Evolutionary conservation across 2,888 invertebrate genomes (phyloP).

Genomic region (Tenthredo amoena): DNA sequence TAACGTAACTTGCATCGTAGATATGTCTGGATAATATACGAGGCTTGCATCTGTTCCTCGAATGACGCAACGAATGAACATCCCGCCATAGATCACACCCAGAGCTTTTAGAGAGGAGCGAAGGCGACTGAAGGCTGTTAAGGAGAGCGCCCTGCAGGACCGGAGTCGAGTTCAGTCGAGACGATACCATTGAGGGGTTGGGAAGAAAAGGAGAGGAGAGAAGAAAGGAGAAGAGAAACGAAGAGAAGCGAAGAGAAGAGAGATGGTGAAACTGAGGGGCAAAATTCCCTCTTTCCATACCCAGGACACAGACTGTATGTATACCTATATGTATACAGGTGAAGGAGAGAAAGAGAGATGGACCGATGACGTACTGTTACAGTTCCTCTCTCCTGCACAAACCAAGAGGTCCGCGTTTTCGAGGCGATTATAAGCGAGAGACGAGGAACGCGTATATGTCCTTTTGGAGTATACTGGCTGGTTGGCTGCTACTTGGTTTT

Average conservation of each 20-base stretch:
- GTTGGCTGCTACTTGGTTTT: conserved; percentile 53
- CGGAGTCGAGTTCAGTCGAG: conserved; percentile 65
- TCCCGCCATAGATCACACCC: conserved; percentile 83
- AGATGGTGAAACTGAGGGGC: conserved; percentile 51
- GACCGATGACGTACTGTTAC: conserved; percentile 75
- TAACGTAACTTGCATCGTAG: neutral
- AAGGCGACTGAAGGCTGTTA: conserved; percentile 79
- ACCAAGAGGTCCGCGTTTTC: conserved; percentile 25
- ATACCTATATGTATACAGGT: conserved; percentile 37
- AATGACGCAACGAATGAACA: conserved; percentile 82
- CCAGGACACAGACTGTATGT: neutral
- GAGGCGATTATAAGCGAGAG: conserved; percentile 16
- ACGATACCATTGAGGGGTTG: conserved; percentile 52
- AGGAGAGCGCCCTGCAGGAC: conserved; percentile 75
- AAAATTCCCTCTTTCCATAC: conserved; percentile 54
- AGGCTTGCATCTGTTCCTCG: conserved; percentile 78
- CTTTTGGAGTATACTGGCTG: neutral
- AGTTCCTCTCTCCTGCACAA: conserved; percentile 66
- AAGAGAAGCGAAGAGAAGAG: conserved; percentile 57
- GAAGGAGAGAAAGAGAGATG: conserved; percentile 61
- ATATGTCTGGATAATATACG: conserved; percentile 77
- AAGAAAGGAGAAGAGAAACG: conserved; percentile 54
- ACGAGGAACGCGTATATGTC: neutral
- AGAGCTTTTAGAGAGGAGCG: conserved; percentile 80
- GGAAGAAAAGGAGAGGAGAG: conserved; percentile 55